Evolutionary conservation across 2,797 vertebrate species (phyloP), one percentile per base, ranked within the genome.

Genomic region (Buphagus erythrorhynchus): DNA sequence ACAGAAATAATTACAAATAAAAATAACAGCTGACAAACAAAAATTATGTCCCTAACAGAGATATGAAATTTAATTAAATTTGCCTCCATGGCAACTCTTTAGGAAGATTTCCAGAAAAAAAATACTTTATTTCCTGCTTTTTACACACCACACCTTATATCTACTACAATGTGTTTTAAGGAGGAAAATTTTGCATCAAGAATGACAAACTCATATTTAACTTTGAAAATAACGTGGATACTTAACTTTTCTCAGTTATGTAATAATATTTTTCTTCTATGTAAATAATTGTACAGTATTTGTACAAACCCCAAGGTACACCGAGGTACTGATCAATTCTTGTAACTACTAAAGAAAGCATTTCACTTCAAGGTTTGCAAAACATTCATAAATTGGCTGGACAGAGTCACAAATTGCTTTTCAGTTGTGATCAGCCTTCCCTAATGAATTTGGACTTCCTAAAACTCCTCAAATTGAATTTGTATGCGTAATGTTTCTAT

Each of bases 351-450:
- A 72, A 85, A 81, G 78, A 94, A 93, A 92, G 62, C 36, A 52
- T 86, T 96, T 93, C 61, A 67, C 83, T 91, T 88, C 45, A 51
- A 42, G 62, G 57, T 68, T 54, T 91, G 88, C 54, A 94, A 91
- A 97, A 81, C 77, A 51, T 55, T 65, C 45, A 26, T 94, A 97
- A 97, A 92, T 40, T 76, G 81, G 78, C 86, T 86, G 74, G 90
- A 96, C 93, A 36, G 28, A 38, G 68, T 92, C 96, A 97, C 94
- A 97, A 97, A 97, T 97, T 97, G 95, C 96, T 95, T 96, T 96
- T 97, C 93, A 92, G 67, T 95, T 95, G 75, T 58, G 87, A 97
- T 97, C 94, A 97, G 55, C 88, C 74, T 77, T 91, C 72, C 52
- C 25, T 94, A 92, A 96, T 66, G 81, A 94, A 91, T 79, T 67